Evolutionary conservation across 2,888 invertebrate species (phyloP).

Genomic region (Tanypteryx hageni): DNA sequence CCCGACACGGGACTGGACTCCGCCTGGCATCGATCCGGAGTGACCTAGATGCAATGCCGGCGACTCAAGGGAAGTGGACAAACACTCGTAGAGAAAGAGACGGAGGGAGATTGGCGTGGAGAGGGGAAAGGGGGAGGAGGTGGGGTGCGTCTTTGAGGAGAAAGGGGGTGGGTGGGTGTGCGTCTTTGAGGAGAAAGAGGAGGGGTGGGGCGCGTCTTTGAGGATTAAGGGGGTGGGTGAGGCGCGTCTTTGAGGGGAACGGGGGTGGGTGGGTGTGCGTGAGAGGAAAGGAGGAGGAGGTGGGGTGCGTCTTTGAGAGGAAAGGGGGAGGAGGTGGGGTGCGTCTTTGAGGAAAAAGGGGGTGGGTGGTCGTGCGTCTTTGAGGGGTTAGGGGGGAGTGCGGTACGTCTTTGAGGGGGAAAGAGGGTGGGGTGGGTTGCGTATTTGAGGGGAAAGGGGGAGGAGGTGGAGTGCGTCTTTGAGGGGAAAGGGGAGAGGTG

Average conservation of each 20-base stretch:
- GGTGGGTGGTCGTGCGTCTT: neutral
- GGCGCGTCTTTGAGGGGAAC: too few species aligned
- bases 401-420: neutral
- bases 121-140: neutral
- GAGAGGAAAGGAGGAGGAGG: neutral
- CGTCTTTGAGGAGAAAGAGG: too few species aligned
- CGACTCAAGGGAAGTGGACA: conserved; percentile 9
- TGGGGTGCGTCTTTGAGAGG: too few species aligned
- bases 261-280: neutral
- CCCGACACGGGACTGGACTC: neutral
- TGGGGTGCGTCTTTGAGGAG: neutral
- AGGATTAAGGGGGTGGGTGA: neutral
- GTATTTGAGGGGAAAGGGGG: too few species aligned
- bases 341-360: neutral
- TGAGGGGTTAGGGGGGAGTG: too few species aligned
- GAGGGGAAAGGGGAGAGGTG: too few species aligned
- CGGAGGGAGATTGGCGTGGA: neutral
- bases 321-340: neutral
- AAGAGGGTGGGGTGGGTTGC: neutral
- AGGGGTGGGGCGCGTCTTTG: neutral
- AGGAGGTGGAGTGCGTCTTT: neutral
- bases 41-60: conserved; percentile 60
- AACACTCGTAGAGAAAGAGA: conserved; percentile 23
- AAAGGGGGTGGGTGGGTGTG: neutral
- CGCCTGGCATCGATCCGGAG: conserved; percentile 57